Percentiles rank a stretch among this genome's conserved stretches.
These are phyloP conservation scores for Python bivittatus DNA, from an alignment of 2,113 vertebrate genomes.

Conservation along the genomic window DNA sequence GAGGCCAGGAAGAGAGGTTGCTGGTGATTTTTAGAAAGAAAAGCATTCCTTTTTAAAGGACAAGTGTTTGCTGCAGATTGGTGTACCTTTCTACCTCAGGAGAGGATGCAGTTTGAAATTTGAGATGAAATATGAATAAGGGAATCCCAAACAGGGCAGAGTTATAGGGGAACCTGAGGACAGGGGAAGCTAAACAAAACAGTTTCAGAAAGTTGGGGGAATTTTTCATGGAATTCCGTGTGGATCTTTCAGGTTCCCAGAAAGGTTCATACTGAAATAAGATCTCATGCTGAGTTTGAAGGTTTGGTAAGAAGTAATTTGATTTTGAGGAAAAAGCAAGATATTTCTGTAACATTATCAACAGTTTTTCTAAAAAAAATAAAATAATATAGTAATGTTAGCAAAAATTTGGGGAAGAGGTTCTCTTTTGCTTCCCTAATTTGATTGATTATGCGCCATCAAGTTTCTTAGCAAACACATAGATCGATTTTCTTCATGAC, in stretches of 20 bases:
- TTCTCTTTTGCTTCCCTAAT: too few species aligned
- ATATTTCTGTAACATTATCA: too few species aligned
- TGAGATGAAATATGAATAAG: neutral
- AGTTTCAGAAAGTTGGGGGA: neutral
- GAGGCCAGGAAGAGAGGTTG: neutral
- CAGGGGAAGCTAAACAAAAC: neutral
- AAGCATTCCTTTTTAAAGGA: neutral
- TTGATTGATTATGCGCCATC: too few species aligned
- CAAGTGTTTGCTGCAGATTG: neutral
- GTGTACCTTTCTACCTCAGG: neutral
- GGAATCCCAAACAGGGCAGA: neutral
- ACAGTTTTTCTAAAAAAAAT: too few species aligned
- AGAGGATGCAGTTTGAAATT: neutral
- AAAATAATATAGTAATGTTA: too few species aligned
- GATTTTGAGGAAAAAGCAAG: too few species aligned
- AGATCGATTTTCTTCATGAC: too few species aligned
- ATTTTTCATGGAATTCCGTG: neutral
- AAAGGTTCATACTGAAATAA: neutral
- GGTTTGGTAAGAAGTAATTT: neutral
- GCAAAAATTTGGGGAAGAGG: too few species aligned
- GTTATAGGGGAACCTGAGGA: neutral
- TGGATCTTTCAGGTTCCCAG: neutral
- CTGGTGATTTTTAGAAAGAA: conserved; percentile 3
- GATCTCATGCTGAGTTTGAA: neutral
- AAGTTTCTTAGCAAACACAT: too few species aligned